Evolutionary conservation across 1,140 invertebrate genomes (phyloP).

Genomic region (Stegodyphus dumicola): DNA sequence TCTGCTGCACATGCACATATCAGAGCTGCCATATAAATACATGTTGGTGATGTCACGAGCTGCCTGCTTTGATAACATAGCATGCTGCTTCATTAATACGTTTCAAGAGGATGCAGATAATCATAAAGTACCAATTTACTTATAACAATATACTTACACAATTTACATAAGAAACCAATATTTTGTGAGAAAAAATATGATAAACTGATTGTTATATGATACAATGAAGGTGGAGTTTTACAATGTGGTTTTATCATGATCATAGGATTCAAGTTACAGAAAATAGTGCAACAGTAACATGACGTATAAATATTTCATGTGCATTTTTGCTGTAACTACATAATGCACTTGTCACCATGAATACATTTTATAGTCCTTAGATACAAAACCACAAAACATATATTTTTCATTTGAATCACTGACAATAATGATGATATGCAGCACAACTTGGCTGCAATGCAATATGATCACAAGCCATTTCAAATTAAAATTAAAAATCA

Average conservation of each 20-base stretch:
- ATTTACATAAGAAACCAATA: too few species aligned
- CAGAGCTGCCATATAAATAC: too few species aligned
- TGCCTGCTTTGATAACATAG: too few species aligned
- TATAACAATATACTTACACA: too few species aligned
- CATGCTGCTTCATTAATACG: too few species aligned
- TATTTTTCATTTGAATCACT: slow-evolving; percentile 5
- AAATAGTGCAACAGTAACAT: slow-evolving; percentile 43
- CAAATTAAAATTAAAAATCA: slow-evolving; percentile 79
- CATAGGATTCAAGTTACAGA: slow-evolving; percentile 24
- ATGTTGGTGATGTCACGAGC: too few species aligned
- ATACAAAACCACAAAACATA: slow-evolving; percentile 41
- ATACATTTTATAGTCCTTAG: slow-evolving; percentile 1
- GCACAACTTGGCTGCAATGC: slow-evolving; percentile 2
- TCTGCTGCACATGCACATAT: too few species aligned
- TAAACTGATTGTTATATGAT: neutral
- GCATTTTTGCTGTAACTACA: slow-evolving; percentile 35
- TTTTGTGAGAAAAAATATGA: too few species aligned
- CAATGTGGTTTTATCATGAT: neutral
- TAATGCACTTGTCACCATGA: slow-evolving; percentile 36
- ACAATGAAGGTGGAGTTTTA: neutral
- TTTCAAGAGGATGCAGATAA: too few species aligned
- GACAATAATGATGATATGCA: slow-evolving; percentile 5
- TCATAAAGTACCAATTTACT: too few species aligned
- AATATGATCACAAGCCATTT: neutral
- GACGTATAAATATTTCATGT: slow-evolving; percentile 39